Conservation (phyloP, 1,140 invertebrate genomes). For the Daktulosphaira vitifoliae region DNA sequence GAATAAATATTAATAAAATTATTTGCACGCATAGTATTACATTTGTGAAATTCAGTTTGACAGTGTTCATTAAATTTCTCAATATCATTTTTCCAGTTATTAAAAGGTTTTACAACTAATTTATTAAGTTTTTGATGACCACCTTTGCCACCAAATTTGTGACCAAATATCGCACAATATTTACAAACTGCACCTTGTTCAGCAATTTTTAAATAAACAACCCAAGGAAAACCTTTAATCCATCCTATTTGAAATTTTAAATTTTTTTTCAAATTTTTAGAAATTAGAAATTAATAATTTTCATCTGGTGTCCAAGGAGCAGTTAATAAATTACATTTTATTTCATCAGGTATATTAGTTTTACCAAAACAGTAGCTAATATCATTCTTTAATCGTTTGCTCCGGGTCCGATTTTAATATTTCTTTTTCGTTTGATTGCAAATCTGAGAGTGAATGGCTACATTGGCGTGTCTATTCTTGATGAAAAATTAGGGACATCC, state of each 20-base stretch:
- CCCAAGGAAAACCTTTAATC: neutral
- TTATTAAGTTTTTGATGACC: neutral
- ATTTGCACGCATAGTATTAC: neutral
- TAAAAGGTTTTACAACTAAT: slow-evolving; percentile 4
- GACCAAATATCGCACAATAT: slow-evolving; percentile 11
- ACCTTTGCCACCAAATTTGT: neutral
- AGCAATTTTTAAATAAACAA: neutral
- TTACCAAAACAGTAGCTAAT: neutral
- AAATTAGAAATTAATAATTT: slow-evolving; percentile 6
- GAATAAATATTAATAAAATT: slow-evolving; percentile 1
- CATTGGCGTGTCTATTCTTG: too few species aligned
- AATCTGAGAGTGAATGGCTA: neutral
- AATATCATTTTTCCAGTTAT: slow-evolving; percentile 4
- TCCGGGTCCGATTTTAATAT: neutral
- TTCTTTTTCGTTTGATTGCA: neutral
- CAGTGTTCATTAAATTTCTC: slow-evolving; percentile 4
- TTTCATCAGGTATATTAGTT: slow-evolving; percentile 5
- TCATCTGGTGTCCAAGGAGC: neutral
- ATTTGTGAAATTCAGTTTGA: slow-evolving; percentile 9
- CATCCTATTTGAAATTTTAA: slow-evolving; percentile 1
- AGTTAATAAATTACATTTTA: slow-evolving; percentile 8
- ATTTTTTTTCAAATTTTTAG: neutral
- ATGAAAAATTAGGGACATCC: too few species aligned
- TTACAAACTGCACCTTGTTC: neutral
- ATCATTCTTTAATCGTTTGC: neutral